phyloP scores from a whole-genome alignment of 2,797 vertebrate species.

The Halcyon smyrnensis region DNA sequence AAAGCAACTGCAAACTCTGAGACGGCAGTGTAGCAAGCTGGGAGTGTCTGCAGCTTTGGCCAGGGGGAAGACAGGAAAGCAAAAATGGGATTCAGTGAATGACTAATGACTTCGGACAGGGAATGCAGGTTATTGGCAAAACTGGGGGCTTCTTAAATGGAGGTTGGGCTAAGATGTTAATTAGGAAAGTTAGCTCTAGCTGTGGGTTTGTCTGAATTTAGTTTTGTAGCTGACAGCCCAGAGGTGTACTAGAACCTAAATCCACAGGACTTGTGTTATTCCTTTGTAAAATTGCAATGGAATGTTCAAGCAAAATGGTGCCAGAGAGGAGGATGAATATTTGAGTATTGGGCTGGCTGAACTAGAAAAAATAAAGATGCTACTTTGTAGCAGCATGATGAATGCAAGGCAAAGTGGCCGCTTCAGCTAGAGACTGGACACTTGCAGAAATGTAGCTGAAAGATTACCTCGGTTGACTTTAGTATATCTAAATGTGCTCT shows the following conservation, averaged over 20 bases:
- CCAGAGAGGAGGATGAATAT: background rate
- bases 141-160: background rate
- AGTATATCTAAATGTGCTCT: background rate
- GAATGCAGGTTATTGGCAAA: background rate
- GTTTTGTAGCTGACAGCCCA: background rate
- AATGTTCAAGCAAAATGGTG: background rate
- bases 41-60: background rate
- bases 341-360: background rate
- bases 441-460: background rate
- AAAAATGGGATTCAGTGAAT: background rate
- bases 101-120: too few species aligned
- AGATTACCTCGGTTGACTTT: constrained; percentile 1
- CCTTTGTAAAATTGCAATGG: background rate
- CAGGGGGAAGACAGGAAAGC: background rate
- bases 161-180: background rate
- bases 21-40: background rate
- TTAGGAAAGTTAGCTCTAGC: background rate
- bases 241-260: background rate
- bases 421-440: background rate
- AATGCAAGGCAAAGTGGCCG: background rate
- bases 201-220: background rate
- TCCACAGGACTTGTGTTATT: background rate
- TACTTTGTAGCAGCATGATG: background rate
- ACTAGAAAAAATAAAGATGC: background rate
- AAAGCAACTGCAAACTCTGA: background rate